Percentiles rank a stretch among this genome's conserved stretches.
These are phyloP conservation scores for Callipepla squamata DNA, from an alignment of 2,113 vertebrate genomes.

Conservation along the genomic window DNA sequence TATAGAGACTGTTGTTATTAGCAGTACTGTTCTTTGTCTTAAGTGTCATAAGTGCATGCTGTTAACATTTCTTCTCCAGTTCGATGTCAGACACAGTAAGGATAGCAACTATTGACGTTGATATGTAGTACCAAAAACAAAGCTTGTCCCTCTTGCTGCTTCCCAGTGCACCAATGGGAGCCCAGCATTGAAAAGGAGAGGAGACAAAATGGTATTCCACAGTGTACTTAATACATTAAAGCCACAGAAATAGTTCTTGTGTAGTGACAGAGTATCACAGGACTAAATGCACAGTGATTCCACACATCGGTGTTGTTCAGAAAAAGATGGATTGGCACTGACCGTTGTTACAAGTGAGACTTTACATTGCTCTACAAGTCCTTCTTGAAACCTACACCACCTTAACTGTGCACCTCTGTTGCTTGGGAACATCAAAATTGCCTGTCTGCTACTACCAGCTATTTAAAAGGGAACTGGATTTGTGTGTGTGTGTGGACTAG, in stretches of 20 bases:
- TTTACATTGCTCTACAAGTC: neutral
- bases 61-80: neutral
- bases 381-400: neutral
- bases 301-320: neutral
- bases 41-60: neutral
- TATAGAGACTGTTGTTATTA: neutral
- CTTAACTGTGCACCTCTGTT: neutral
- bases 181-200: neutral
- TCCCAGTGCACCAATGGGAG: neutral
- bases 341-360: neutral
- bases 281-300: neutral
- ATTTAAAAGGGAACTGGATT: neutral
- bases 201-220: neutral
- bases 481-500: neutral
- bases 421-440: neutral
- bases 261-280: neutral
- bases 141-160: neutral
- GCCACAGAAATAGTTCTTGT: accelerated
- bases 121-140: neutral
- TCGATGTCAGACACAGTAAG: neutral
- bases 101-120: neutral
- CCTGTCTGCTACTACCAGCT: neutral
- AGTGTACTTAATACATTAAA: neutral
- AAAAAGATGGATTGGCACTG: neutral
- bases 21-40: neutral